Base-by-base conservation (phyloP, 2,888 invertebrate species). In the Drosophila cognata region DNA sequence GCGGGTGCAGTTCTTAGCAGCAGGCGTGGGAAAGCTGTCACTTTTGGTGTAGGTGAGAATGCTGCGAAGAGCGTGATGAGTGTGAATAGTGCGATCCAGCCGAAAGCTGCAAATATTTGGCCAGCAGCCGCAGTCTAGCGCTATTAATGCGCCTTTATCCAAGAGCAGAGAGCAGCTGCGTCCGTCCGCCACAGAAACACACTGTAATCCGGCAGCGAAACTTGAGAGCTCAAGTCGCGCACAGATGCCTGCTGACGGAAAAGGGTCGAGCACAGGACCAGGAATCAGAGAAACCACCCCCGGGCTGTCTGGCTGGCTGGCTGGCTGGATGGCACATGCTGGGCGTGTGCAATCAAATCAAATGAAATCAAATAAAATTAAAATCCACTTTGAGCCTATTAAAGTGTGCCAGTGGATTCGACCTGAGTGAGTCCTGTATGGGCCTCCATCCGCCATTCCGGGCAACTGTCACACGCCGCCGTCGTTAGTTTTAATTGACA, bases 301-400 rank as follows among this genome's bases (percentile, higher is more conserved):
- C 79, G 21, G 53, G 53, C 28, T 52, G 13, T 29, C 46, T n/a
- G 64, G 1, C 21, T n/a, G 50, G 21, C 10, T 16, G 64, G 52
- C 21, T 13, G 33, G 21, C 21, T 53, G 21, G 4, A 25, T 53
- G 46, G 60, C 78, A 60, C 86, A 77, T 79, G 84, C 83, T 89
- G 86, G 38, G 90, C 73, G 69, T 74, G 87, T 81, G 86, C 88
- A 90, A 90, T 90, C 89, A 89, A 89, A 89, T 79, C 88, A 84
- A 90, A 83, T 82, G 80, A 86, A 88, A 89, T 90, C 82, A 90
- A 91, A 89, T 90, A 82, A 92, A 92, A 92, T 92, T 92, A 92
- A 92, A 92, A 91, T 91, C 91, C 92, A 92, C 92, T 92, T 92
- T 91, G 82, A 89, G 84, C 85, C 91, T 90, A 92, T 92, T 92